These are phyloP conservation scores for Pollimyrus isidori DNA, from an alignment of 2,113 vertebrate genomes.

Conservation along the genomic window DNA sequence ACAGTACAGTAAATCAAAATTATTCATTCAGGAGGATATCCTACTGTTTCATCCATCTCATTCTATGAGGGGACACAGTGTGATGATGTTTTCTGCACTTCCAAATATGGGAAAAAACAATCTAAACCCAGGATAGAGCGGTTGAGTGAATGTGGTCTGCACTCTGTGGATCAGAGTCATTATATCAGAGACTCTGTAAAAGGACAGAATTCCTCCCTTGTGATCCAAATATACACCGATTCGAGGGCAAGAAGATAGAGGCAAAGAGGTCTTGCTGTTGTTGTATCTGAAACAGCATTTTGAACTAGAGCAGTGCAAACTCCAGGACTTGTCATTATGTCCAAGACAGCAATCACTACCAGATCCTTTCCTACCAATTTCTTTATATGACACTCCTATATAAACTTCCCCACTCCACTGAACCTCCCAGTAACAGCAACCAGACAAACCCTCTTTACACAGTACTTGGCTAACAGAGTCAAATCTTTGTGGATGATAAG, in stretches of 20 bases:
- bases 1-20: no score
- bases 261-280: neutral
- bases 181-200: neutral
- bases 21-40: no score
- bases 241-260: neutral
- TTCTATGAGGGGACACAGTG: no score
- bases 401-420: neutral
- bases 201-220: neutral
- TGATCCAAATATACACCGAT: neutral
- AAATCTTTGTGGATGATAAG: neutral
- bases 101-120: no score
- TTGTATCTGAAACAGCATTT: neutral
- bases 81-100: no score
- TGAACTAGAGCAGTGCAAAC: neutral
- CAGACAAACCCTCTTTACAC: neutral
- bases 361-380: neutral
- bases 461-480: neutral
- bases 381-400: conserved; percentile 1
- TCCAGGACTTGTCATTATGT: neutral
- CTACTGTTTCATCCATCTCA: no score
- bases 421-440: neutral
- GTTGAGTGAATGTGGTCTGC: neutral
- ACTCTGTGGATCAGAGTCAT: neutral
- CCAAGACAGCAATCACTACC: neutral
- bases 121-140: neutral